Conservation (phyloP, 2,888 invertebrate genomes). For the Macaria notata region DNA sequence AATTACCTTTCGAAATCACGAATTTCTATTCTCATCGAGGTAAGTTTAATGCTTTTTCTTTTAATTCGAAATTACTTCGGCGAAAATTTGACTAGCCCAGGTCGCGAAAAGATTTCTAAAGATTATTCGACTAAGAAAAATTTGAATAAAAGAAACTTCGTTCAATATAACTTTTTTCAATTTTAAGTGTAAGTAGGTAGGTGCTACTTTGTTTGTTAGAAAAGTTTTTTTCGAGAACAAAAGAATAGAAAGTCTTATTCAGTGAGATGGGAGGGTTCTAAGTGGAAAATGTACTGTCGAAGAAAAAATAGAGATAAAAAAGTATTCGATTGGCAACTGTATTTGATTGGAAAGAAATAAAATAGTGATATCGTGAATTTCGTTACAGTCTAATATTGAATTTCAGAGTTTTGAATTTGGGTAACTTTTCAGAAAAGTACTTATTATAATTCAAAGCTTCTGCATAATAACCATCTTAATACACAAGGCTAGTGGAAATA, state of each 20-base stretch:
- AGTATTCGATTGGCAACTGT: not conserved
- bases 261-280: conserved; percentile 37
- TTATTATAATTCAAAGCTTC: no score
- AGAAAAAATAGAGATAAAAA: conserved; percentile 10
- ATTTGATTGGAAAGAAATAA: not conserved
- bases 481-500: no score
- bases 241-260: conserved; percentile 45
- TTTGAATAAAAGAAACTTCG: conserved; percentile 37
- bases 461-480: no score
- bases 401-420: no score
- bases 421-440: no score
- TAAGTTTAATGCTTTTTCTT: conserved; percentile 4
- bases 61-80: conserved; percentile 9
- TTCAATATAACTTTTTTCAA: conserved; percentile 40
- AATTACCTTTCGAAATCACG: not conserved
- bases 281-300: conserved; percentile 25
- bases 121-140: conserved; percentile 30
- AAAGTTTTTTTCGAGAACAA: conserved; percentile 38
- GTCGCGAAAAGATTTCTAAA: conserved; percentile 26
- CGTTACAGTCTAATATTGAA: no score
- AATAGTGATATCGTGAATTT: no score
- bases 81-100: conserved; percentile 26
- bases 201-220: conserved; percentile 32
- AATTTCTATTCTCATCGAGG: not conserved
- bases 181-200: conserved; percentile 35